These are phyloP conservation scores for Microchrysa polita DNA, from an alignment of 2,888 invertebrate genomes.

Conservation along the genomic window DNA sequence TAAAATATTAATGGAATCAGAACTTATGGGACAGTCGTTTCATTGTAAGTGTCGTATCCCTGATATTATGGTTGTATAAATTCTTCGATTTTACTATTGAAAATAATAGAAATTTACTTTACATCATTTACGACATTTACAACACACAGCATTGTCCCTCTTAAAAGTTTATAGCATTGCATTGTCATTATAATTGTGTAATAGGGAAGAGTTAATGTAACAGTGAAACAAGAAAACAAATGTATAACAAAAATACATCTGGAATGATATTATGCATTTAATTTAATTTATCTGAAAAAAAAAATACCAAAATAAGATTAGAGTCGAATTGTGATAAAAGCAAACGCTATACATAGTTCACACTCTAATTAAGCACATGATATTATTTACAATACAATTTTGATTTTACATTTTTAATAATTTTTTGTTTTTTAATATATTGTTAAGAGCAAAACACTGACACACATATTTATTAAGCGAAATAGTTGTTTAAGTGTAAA, in stretches of 20 bases:
- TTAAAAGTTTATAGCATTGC: slow-evolving; percentile 1
- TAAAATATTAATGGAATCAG: neutral
- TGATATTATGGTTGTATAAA: too few relatives aligned
- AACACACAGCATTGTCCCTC: too few relatives aligned
- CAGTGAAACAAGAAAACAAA: neutral
- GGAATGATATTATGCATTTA: too few relatives aligned
- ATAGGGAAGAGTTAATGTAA: neutral
- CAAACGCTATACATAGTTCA: neutral
- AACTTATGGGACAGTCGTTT: too few relatives aligned
- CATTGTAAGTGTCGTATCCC: too few relatives aligned
- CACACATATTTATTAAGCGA: slow-evolving; percentile 17
- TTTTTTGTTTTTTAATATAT: neutral
- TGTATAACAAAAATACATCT: too few relatives aligned
- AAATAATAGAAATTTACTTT: too few relatives aligned
- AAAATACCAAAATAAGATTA: neutral
- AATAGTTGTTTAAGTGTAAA: slow-evolving; percentile 28
- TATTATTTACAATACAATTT: slow-evolving; percentile 8
- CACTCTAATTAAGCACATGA: neutral
- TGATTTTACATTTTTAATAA: neutral
- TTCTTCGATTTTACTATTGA: too few relatives aligned
- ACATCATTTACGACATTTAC: too few relatives aligned
- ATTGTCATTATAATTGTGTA: neutral
- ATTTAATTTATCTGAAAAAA: too few relatives aligned
- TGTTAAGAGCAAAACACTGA: slow-evolving; percentile 3
- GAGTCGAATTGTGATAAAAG: neutral